Evolutionary conservation across 2,888 invertebrate genomes (phyloP).

Genomic region (Antheraea assamensis): DNA sequence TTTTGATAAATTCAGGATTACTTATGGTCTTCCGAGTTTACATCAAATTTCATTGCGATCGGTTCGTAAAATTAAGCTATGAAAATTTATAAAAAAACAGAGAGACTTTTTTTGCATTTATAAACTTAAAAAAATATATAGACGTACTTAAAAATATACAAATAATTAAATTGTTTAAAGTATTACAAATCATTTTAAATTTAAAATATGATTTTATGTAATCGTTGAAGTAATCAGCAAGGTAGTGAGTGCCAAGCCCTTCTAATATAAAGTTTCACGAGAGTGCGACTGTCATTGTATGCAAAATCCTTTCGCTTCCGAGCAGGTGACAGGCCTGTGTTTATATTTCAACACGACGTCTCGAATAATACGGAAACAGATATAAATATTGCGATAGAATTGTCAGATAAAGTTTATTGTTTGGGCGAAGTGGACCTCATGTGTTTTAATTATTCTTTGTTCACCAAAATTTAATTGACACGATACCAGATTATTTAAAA

Average conservation of each 20-base stretch:
- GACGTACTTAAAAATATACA: neutral
- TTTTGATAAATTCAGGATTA: too few relatives aligned
- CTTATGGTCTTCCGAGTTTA: too few relatives aligned
- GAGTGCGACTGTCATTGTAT: conserved; percentile 74
- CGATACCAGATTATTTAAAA: too few relatives aligned
- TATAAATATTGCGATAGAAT: conserved; percentile 30
- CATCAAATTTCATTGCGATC: too few relatives aligned
- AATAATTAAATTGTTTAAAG: neutral
- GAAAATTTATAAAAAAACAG: too few relatives aligned
- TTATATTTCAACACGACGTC: conserved; percentile 36
- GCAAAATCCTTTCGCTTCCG: conserved; percentile 60
- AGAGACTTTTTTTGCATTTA: too few relatives aligned
- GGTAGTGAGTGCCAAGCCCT: conserved; percentile 27
- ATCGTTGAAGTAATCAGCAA: conserved; percentile 17
- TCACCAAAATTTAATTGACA: neutral
- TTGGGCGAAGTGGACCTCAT: neutral
- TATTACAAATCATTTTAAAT: neutral
- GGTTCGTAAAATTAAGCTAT: too few relatives aligned
- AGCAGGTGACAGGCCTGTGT: conserved; percentile 50
- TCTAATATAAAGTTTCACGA: conserved; percentile 38
- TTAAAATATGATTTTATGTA: conserved; percentile 4
- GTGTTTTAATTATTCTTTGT: neutral
- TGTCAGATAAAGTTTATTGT: conserved; percentile 25
- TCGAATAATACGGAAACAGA: conserved; percentile 31
- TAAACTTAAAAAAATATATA: too few relatives aligned